Evolutionary conservation across 92 coral and sea anemone genomes (phyloP).

Genomic region (Zoanthus gigantus): DNA sequence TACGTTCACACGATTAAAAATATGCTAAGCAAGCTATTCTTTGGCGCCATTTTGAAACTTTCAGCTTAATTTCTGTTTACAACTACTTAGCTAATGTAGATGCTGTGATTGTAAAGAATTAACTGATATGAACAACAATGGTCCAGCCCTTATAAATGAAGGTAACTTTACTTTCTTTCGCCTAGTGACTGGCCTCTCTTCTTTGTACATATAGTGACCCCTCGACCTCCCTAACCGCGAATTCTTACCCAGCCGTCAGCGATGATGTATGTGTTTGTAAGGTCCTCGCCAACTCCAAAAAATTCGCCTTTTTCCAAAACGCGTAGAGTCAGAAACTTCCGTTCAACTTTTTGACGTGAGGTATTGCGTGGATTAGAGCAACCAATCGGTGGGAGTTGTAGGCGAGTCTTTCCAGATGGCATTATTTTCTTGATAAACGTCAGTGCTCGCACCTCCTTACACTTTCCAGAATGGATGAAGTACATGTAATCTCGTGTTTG

Average conservation of each 20-base stretch:
- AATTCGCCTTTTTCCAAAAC: constrained; percentile 73
- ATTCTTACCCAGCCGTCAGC: constrained; percentile 82
- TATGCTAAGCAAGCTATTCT: no score
- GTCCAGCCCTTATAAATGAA: no score
- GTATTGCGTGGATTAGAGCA: constrained; percentile 39
- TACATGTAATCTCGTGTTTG: constrained; percentile 68
- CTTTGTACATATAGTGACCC: background rate
- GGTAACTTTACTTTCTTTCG: no score
- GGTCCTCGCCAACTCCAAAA: constrained; percentile 95
- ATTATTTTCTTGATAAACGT: constrained; percentile 61
- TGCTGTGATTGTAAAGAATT: background rate
- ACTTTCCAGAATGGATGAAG: constrained; percentile 85
- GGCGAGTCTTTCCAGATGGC: constrained; percentile 72
- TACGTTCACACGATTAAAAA: no score
- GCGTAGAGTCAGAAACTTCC: constrained; percentile 71
- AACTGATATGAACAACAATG: no score
- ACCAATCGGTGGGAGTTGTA: constrained; percentile 71
- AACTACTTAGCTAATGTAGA: no score
- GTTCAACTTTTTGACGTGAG: constrained; percentile 59
- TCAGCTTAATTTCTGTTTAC: no score
- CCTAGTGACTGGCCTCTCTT: background rate
- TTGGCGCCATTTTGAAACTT: no score
- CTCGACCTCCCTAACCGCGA: background rate
- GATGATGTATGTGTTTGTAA: constrained; percentile 79
- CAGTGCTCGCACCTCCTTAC: constrained; percentile 87